Base-by-base conservation (phyloP, 2,797 vertebrate species). In the Coendou prehensilis region DNA sequence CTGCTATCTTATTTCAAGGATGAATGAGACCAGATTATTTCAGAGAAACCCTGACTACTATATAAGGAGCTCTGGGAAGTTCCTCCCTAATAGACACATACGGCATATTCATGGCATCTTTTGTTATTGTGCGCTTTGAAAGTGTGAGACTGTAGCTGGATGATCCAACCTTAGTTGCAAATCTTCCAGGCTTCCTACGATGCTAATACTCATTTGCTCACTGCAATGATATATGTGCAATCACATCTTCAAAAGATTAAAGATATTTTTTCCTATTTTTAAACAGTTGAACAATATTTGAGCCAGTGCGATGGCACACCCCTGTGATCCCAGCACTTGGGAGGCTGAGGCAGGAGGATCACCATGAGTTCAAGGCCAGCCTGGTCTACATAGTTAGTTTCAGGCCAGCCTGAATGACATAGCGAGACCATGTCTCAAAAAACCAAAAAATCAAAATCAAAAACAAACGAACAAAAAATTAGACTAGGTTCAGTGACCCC, bases 1-100 rank as follows among this genome's bases (percentile, higher is more conserved):
- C 18, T 54, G 17, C 23, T 71, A 6, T 54, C 41, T 87, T 92
- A 52, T 93, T 85, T 96, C 9, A 88, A 95, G 91, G 54, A 91
- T 17, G 61, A 52, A 73, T 20, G 7, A 45, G 30, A 15, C 23
- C 2, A 73, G 87, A 80, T 94, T 79, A 87, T 76, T 87, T 91
- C 41, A 93, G 37, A 82, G 54, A 89, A 81, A 63, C 82, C n/a
- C 41, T 89, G 23, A 89, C 56, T 26, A 54, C 30, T 79, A 14
- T 20, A 5, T 30, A 63, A 75, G 33, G 6, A 76, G 73, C 23
- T 91, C 50, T 89, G 37, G 33, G 15, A 92, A 75, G 14, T 67
- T 96, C 89, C 28, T 91, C 7, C 8, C 47, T 64, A 33, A 59
- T 0, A 54, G 22, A 13, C 79, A 23, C 20, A 18, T 59, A 6